Percentiles rank a stretch among this genome's conserved stretches.
These are phyloP conservation scores for Drosophila subquinaria DNA, from an alignment of 2,888 invertebrate species.

Conservation along the genomic window DNA sequence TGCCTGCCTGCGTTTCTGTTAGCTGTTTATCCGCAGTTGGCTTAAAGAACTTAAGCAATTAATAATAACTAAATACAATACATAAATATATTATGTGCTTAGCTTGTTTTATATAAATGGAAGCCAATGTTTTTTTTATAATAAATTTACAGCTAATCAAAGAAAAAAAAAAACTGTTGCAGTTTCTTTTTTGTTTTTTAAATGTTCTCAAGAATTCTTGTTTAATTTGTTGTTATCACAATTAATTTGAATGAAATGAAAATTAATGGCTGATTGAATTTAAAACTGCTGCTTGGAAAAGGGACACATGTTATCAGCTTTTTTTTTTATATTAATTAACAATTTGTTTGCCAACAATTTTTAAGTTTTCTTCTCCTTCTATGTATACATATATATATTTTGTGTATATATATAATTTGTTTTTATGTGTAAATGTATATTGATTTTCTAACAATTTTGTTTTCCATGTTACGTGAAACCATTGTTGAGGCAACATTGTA, in stretches of 20 bases:
- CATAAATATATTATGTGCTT: constrained; percentile 41
- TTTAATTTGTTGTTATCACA: constrained; percentile 63
- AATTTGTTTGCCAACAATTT: constrained; percentile 66
- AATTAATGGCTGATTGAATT: constrained; percentile 64
- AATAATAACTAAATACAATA: constrained; percentile 62
- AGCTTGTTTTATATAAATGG: constrained; percentile 61
- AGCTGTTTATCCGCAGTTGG: constrained; percentile 17
- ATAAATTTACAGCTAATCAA: constrained; percentile 18
- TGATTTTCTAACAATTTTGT: constrained; percentile 68
- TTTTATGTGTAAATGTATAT: constrained; percentile 16
- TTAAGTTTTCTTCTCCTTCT: constrained; percentile 29
- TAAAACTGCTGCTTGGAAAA: constrained; percentile 4
- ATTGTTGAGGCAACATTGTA: constrained; percentile 83
- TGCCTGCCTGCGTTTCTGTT: neutral
- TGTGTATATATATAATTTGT: constrained; percentile 13
- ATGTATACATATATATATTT: constrained; percentile 14
- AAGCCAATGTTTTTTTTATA: constrained; percentile 65
- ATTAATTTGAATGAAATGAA: constrained; percentile 69
- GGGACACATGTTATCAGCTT: constrained; percentile 14
- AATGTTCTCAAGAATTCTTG: neutral
- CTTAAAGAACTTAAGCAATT: constrained; percentile 32
- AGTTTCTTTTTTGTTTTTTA: constrained; percentile 36
- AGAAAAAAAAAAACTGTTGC: constrained; percentile 55
- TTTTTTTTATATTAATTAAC: constrained; percentile 42
- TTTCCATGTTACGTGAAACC: constrained; percentile 75